Base-by-base conservation (phyloP, 2,888 invertebrate genomes). In the Ethmia dodecea region DNA sequence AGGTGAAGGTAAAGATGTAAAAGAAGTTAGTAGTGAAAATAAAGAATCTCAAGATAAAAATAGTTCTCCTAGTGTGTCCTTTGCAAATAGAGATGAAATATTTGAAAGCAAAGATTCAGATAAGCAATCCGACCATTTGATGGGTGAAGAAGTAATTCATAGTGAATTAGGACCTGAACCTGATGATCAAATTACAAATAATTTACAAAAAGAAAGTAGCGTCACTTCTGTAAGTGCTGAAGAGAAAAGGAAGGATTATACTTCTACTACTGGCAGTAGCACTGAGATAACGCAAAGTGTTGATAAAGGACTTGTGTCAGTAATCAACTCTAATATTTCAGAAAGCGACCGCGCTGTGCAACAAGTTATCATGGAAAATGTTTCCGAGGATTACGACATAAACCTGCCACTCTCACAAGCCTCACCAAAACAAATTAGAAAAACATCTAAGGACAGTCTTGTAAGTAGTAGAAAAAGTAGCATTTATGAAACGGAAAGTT, bases 401-500 rank as follows among this genome's bases (percentile, higher is more conserved):
- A 65, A 72, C 47, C 57, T 72, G 40, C 45, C 68, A 1, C 42
- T 73, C 24, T 52, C 67, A 15, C 66, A 69, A 33, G 49, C 61
- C 13, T 68, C 80, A 16, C 74, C 81, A 3, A 73, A 70, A 38
- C 56, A 52, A 24, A 47, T 50, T 12, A 56, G 68, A 37, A 79
- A 74, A 54, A 52, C 60, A 28, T 70, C 77, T 27, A 79, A 67
- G 52, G 80, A 84, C 40, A 80, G 75, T 45, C 72, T 69, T 54
- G 56, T 47, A 9, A 70, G 63, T 37, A 79, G 79, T 49, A 65
- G 84, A 45, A 81, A 80, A 60, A 77, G 75, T 49, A 81, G 80
- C 49, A 77, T 87, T 48, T 87, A 86, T 45, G 86, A 87, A 72
- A 87, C 87, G 13, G 86, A 87, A 52, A 87, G 87, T 52, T 87